Conservation (phyloP, 2,888 invertebrate genomes). For the Parochlus steinenii region DNA sequence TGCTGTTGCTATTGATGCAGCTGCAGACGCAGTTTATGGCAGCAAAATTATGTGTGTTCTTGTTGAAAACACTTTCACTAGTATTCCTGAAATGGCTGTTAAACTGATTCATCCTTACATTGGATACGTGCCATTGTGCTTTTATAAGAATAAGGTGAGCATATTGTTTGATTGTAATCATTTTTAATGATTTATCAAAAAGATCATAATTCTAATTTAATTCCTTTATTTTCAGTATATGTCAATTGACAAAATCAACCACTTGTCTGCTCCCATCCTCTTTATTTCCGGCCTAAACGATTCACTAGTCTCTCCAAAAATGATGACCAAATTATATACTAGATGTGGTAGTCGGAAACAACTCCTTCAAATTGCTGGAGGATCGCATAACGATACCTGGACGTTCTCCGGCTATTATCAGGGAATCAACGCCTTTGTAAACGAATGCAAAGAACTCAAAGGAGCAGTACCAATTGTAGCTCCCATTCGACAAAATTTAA, state of each 20-base stretch:
- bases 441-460: no score
- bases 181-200: slow-evolving; percentile 5
- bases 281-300: slow-evolving; percentile 82
- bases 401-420: no score
- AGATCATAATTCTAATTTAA: slow-evolving; percentile 3
- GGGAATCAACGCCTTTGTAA: no score
- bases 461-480: no score
- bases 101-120: slow-evolving; percentile 44
- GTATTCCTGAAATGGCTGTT: slow-evolving; percentile 83
- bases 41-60: slow-evolving; percentile 72
- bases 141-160: slow-evolving; percentile 80
- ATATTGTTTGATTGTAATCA: neutral
- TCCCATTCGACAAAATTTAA: no score
- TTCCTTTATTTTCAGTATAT: slow-evolving; percentile 40
- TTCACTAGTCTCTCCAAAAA: slow-evolving; percentile 71
- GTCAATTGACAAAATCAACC: slow-evolving; percentile 55
- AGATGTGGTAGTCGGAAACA: slow-evolving; percentile 65
- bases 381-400: slow-evolving; percentile 93
- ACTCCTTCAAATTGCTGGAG: slow-evolving; percentile 57
- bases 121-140: slow-evolving; percentile 64
- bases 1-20: slow-evolving; percentile 79
- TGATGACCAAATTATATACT: slow-evolving; percentile 70
- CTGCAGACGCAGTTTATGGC: slow-evolving; percentile 55
- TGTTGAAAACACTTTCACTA: slow-evolving; percentile 90
- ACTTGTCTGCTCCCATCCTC: slow-evolving; percentile 58